A percentile compares a stretch with the other conserved stretches of the same genome.
Conservation (phyloP, 2,113 vertebrate genomes). For the Pedionomus torquatus region DNA sequence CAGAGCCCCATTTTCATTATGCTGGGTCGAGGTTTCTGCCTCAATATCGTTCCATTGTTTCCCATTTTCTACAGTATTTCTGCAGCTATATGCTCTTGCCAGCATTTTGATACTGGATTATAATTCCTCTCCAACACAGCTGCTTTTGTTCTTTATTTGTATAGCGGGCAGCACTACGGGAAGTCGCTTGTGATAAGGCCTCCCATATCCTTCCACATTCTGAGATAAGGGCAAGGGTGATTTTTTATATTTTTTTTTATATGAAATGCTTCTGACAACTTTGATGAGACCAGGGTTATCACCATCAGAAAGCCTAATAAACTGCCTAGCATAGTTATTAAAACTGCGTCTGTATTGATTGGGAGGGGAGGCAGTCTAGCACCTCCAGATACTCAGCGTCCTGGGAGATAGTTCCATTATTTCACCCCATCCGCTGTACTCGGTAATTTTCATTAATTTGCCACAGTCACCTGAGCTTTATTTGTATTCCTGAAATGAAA, state of each 20-base stretch:
- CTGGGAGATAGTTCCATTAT: neutral
- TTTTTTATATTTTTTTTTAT: neutral
- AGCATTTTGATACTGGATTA: neutral
- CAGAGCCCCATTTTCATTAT: neutral
- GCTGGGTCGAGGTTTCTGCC: neutral
- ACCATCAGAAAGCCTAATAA: neutral
- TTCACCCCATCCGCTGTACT: neutral
- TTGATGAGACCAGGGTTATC: neutral
- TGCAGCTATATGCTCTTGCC: neutral
- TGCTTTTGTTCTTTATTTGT: constrained; percentile 2
- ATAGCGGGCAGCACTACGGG: neutral
- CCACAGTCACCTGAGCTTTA: neutral
- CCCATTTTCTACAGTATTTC: neutral
- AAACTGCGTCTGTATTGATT: neutral
- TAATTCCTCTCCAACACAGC: neutral
- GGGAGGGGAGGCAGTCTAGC: neutral
- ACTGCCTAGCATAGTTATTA: neutral
- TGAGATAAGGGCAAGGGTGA: neutral
- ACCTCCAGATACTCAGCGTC: neutral
- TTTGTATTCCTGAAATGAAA: constrained; percentile 17
- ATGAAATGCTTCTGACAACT: neutral
- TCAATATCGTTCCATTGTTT: neutral
- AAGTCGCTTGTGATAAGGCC: neutral
- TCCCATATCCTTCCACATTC: neutral
- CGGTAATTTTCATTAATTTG: neutral